phyloP scores from a whole-genome alignment of 2,113 vertebrate species.

The Orcinus orca region DNA sequence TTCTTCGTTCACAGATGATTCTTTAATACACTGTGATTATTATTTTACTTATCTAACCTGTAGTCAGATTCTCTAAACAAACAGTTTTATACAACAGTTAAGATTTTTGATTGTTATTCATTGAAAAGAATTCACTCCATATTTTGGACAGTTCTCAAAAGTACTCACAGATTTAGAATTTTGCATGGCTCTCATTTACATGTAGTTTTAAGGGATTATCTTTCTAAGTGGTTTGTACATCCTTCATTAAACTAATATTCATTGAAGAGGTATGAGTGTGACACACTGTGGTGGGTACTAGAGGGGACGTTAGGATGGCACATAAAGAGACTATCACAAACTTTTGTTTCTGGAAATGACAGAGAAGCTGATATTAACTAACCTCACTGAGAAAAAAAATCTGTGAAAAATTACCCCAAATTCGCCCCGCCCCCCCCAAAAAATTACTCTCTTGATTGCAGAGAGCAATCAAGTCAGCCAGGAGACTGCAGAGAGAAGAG shows the following conservation, averaged over 20 bases:
- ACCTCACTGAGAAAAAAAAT: neutral
- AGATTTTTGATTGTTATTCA: neutral
- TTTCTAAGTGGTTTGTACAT: neutral
- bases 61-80: neutral
- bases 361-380: neutral
- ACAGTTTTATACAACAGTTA: neutral
- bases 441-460: neutral
- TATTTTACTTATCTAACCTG: neutral
- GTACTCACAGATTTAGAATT: neutral
- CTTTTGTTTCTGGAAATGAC: neutral
- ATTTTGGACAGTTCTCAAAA: neutral
- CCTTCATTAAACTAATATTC: neutral
- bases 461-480: neutral
- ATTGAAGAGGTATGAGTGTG: neutral
- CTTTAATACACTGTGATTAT: neutral
- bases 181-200: neutral
- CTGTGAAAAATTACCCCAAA: neutral
- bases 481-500: neutral
- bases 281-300: neutral
- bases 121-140: neutral
- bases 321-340: neutral
- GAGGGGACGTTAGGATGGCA: neutral
- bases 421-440: accelerated
- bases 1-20: neutral
- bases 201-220: neutral